Evolutionary conservation across 1,140 invertebrate species (phyloP).

Genomic region (Musca domestica): DNA sequence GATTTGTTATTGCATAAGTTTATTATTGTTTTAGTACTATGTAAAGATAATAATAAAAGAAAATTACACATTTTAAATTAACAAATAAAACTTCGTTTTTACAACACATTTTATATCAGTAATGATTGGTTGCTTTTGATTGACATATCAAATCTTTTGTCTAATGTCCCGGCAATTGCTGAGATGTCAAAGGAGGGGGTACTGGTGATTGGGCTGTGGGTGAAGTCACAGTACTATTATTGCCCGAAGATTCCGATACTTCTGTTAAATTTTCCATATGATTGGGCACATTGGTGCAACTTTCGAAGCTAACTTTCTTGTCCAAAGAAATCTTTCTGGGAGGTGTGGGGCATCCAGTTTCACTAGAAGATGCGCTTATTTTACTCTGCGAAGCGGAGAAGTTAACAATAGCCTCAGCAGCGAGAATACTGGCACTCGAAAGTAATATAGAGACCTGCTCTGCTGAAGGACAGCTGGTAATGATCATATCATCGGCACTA

Average conservation of each 20-base stretch:
- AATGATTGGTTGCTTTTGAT: background rate
- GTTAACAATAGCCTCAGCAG: conserved; percentile 48
- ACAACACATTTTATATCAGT: no score
- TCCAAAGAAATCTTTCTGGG: conserved; percentile 35
- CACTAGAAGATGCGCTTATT: conserved; percentile 39
- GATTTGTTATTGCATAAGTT: no score
- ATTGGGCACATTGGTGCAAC: background rate
- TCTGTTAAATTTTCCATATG: conserved; percentile 27
- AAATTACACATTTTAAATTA: no score
- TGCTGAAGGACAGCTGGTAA: conserved; percentile 83
- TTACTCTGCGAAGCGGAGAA: conserved; percentile 46
- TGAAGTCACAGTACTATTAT: conserved; percentile 7
- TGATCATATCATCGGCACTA: conserved; percentile 73
- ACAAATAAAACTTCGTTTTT: no score
- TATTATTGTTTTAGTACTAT: no score
- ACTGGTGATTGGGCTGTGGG: conserved; percentile 14
- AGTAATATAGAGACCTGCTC: conserved; percentile 90
- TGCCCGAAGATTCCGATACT: conserved; percentile 19
- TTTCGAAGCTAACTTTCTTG: conserved; percentile 24
- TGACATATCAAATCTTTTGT: background rate
- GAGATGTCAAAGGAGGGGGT: background rate
- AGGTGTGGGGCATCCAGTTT: background rate
- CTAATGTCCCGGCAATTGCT: no score
- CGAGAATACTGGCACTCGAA: conserved; percentile 69
- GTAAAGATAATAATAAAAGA: no score